A percentile compares a stretch with the other conserved stretches of the same genome.
Evolutionary conservation across 2,113 vertebrate species (phyloP).

Genomic region (Sceloporus undulatus): DNA sequence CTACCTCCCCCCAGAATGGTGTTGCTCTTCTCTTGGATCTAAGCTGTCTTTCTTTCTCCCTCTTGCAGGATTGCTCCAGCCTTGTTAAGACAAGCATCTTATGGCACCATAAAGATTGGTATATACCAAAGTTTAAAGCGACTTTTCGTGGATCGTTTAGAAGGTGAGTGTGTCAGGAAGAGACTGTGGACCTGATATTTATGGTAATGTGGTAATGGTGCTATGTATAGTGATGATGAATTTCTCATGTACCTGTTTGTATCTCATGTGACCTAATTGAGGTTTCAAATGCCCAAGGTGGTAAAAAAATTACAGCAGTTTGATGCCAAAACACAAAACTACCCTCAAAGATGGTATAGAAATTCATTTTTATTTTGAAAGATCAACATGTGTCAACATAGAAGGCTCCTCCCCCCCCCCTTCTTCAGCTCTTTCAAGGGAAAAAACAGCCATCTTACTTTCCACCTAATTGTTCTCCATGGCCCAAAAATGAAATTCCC

Average conservation of each 20-base stretch:
- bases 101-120: conserved; percentile 97
- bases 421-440: background rate
- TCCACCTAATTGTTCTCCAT: background rate
- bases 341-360: background rate
- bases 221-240: background rate
- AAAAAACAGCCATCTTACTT: background rate
- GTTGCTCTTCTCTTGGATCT: background rate
- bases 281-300: background rate
- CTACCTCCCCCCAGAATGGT: background rate
- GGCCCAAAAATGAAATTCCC: too few species aligned
- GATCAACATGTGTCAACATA: background rate
- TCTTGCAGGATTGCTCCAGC: conserved; percentile 90
- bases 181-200: accelerated
- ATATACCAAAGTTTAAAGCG: conserved; percentile 96
- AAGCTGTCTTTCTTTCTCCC: accelerated
- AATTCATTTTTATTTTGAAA: background rate
- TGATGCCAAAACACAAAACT: background rate
- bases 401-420: too few species aligned
- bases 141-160: conserved; percentile 90
- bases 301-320: background rate
- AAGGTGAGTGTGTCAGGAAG: conserved; percentile 80
- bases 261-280: background rate
- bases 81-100: conserved; percentile 92
- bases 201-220: background rate
- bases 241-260: background rate